phyloP scores from a whole-genome alignment of 2,888 invertebrate genomes.

The Eulithis testata region DNA sequence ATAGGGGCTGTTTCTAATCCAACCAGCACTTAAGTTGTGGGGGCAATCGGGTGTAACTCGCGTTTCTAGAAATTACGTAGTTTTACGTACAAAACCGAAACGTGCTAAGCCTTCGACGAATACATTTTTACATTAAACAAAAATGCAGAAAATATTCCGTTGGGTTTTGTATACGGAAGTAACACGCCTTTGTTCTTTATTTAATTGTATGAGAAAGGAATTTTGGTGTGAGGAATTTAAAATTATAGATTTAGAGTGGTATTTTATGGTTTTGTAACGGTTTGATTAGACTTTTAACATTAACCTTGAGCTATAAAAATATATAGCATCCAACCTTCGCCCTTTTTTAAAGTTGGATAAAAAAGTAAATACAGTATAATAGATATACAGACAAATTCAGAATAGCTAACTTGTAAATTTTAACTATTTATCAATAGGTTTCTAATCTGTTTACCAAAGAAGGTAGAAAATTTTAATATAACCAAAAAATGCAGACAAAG shows the following conservation, averaged over 20 bases:
- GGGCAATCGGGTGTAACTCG: conserved; percentile 76
- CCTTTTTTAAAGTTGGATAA: too few relatives aligned
- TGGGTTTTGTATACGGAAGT: conserved; percentile 29
- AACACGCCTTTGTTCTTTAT: conserved; percentile 25
- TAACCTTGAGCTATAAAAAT: neutral
- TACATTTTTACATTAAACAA: conserved; percentile 38
- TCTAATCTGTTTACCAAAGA: too few relatives aligned
- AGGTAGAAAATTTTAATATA: too few relatives aligned
- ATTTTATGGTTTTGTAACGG: neutral
- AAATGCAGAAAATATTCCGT: conserved; percentile 29
- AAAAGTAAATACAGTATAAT: too few relatives aligned
- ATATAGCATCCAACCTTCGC: too few relatives aligned
- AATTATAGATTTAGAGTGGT: conserved; percentile 3
- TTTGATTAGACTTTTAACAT: neutral
- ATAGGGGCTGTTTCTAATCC: conserved; percentile 74
- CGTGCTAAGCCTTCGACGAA: conserved; percentile 51
- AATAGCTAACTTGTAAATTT: too few relatives aligned
- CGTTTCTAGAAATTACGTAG: conserved; percentile 73
- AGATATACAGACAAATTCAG: too few relatives aligned
- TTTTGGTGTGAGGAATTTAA: conserved; percentile 19
- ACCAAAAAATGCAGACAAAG: conserved; percentile 1
- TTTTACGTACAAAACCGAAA: conserved; percentile 63
- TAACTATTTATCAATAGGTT: too few relatives aligned
- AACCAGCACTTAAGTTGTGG: conserved; percentile 79
- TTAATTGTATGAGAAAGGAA: conserved; percentile 27